Evolutionary conservation across 2,113 vertebrate species (phyloP).

Genomic region (Oenanthe oenanthe): DNA sequence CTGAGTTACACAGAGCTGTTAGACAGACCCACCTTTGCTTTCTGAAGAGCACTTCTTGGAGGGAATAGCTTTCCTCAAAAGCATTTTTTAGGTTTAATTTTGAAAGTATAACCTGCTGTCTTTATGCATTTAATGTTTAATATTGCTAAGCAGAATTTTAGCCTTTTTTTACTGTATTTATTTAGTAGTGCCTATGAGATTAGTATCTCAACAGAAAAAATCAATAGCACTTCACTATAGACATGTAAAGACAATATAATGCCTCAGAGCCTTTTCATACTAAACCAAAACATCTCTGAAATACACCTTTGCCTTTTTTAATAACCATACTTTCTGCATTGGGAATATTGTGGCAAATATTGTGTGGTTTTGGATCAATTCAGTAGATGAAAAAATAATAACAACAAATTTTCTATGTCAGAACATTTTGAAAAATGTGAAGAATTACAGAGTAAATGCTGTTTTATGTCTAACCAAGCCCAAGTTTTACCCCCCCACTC

Average conservation of each 20-base stretch:
- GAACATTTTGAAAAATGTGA: not conserved
- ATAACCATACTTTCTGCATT: not conserved
- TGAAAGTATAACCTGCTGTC: not conserved
- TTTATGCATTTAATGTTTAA: not conserved
- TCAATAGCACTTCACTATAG: not conserved
- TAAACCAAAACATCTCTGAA: not conserved
- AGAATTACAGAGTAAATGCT: not conserved
- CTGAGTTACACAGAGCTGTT: not conserved
- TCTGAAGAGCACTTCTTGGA: not conserved
- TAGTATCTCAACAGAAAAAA: not conserved
- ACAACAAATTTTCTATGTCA: not conserved
- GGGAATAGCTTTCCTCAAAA: not conserved
- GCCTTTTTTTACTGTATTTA: not conserved
- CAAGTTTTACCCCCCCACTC: not conserved
- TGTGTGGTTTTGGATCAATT: not conserved
- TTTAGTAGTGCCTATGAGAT: not conserved
- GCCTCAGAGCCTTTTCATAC: not conserved
- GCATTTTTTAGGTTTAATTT: not conserved
- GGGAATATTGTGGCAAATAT: not conserved
- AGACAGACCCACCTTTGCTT: not conserved
- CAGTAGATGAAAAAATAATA: slow-evolving; percentile 8
- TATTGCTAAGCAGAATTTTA: not conserved
- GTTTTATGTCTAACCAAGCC: not conserved
- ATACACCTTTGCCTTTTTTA: not conserved
- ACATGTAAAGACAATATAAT: not conserved